Percentiles rank a stretch among this genome's conserved stretches.
Evolutionary conservation across 2,888 invertebrate species (phyloP).

Genomic region (Harpalus rufipes): DNA sequence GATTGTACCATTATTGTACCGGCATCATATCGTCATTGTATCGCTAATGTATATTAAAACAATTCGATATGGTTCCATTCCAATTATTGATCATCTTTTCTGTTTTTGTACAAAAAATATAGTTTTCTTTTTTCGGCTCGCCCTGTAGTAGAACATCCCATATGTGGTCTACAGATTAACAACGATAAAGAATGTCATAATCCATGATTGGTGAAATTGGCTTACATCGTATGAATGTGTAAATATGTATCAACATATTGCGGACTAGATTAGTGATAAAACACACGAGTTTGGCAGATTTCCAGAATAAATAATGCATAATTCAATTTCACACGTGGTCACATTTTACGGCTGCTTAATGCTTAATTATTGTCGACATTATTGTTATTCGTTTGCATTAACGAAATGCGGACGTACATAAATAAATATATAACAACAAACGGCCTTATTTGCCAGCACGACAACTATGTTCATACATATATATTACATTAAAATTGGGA

Average conservation of each 20-base stretch:
- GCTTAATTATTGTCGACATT: slow-evolving; percentile 21
- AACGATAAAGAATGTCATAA: neutral
- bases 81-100: too few species aligned
- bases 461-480: too few species aligned
- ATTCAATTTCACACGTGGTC: slow-evolving; percentile 27
- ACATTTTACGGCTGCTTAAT: slow-evolving; percentile 35
- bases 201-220: neutral
- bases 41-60: too few species aligned
- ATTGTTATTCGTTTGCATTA: neutral
- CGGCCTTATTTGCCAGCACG: neutral
- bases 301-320: slow-evolving; percentile 35
- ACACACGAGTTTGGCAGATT: slow-evolving; percentile 14
- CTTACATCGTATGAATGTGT: neutral
- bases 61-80: too few species aligned
- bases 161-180: too few species aligned
- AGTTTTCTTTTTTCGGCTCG: too few species aligned
- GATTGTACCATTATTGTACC: too few species aligned
- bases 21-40: too few species aligned
- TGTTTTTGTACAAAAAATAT: too few species aligned
- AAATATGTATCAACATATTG: slow-evolving; percentile 6
- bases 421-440: neutral
- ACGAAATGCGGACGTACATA: neutral
- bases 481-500: too few species aligned
- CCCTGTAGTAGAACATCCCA: too few species aligned
- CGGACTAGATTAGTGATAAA: neutral